Percentiles rank a stretch among this genome's conserved stretches.
Evolutionary conservation across 1,140 invertebrate genomes (phyloP).

Genomic region (Sinella curviseta): DNA sequence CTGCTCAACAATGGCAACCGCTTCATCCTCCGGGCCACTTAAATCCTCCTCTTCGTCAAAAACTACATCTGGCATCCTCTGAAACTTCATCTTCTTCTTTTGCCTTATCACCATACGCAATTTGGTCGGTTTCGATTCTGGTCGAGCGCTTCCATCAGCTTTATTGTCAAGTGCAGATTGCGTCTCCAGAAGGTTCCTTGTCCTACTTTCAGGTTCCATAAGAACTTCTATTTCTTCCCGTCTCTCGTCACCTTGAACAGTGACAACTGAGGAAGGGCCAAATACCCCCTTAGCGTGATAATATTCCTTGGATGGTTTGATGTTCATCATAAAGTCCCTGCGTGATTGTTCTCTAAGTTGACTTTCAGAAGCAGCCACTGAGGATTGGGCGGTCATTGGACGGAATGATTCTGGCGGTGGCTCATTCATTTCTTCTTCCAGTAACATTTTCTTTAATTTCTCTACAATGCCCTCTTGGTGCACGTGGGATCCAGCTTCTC

Average conservation of each 20-base stretch:
- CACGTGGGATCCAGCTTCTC: neutral
- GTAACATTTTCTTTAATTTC: neutral
- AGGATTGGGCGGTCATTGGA: neutral
- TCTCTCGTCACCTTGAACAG: neutral
- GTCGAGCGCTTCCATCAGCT: neutral
- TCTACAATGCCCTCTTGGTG: neutral
- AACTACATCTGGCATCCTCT: neutral
- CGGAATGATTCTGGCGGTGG: neutral
- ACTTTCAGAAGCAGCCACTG: neutral
- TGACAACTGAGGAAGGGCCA: neutral
- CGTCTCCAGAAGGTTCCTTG: neutral
- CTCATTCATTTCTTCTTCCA: neutral
- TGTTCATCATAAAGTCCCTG: neutral
- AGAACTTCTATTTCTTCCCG: neutral
- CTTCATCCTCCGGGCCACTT: neutral
- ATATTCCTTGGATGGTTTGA: conserved; percentile 4
- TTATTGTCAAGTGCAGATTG: neutral
- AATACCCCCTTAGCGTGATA: neutral
- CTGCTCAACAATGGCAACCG: neutral
- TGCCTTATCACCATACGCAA: neutral
- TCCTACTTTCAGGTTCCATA: neutral
- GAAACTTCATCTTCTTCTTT: neutral
- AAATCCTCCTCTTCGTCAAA: neutral
- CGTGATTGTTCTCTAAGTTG: neutral
- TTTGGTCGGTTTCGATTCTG: neutral